Evolutionary conservation across 2,113 vertebrate genomes (phyloP).

Genomic region (Elephantulus edwardii): DNA sequence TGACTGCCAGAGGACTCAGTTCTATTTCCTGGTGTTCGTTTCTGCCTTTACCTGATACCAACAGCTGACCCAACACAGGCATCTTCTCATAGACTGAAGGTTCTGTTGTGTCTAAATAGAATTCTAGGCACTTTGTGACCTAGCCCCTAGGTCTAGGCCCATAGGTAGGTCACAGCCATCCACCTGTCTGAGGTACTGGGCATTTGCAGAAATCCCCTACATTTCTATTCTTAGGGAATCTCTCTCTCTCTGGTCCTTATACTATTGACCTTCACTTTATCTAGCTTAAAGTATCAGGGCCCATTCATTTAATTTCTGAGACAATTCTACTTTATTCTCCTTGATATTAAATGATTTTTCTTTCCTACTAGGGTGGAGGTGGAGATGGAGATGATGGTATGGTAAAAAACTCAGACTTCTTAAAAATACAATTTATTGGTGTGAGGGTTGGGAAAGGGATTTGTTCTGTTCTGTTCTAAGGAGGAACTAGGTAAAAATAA

Average conservation of each 20-base stretch:
- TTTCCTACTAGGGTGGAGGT: not conserved
- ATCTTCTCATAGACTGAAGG: not conserved
- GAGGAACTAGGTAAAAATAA: not conserved
- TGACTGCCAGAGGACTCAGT: not conserved
- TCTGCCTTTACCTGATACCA: not conserved
- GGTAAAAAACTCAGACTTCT: not conserved
- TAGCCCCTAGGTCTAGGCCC: too few species aligned
- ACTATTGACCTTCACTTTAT: not conserved
- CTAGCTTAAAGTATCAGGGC: not conserved
- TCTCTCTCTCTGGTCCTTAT: not conserved
- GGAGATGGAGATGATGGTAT: too few species aligned
- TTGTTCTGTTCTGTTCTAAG: not conserved
- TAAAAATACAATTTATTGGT: not conserved
- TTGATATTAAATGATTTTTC: not conserved
- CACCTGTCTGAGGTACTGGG: not conserved
- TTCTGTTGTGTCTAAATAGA: not conserved
- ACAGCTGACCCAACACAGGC: too few species aligned
- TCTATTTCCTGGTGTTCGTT: not conserved
- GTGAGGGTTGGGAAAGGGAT: not conserved
- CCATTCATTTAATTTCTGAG: not conserved
- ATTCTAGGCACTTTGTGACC: not conserved
- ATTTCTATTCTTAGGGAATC: not conserved
- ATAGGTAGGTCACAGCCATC: not conserved
- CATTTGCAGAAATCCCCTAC: not conserved
- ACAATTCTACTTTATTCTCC: not conserved